A percentile compares a stretch with the other conserved stretches of the same genome.
Conservation (phyloP, 2,797 vertebrate genomes). For the Brotula barbata region DNA sequence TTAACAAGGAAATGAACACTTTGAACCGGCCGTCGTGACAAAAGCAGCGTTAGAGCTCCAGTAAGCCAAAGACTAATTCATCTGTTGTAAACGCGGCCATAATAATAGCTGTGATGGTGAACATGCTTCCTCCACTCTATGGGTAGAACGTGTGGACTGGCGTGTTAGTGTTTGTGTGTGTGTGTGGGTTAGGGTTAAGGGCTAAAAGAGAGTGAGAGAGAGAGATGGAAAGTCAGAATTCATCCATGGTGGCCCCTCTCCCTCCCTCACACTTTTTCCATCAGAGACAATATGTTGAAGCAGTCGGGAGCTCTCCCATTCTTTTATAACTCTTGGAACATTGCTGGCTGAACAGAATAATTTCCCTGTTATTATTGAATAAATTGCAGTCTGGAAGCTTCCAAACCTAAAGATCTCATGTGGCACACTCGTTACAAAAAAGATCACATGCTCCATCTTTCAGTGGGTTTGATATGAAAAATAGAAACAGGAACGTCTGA, state of each 20-base stretch:
- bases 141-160: conserved; percentile 25
- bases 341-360: conserved; percentile 46
- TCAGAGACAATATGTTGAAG: conserved; percentile 67
- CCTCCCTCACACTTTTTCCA: conserved; percentile 48
- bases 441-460: conserved; percentile 39
- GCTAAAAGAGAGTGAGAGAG: neutral
- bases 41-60: conserved; percentile 46
- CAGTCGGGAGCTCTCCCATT: conserved; percentile 49
- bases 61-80: conserved; percentile 46
- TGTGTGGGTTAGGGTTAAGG: too few species aligned
- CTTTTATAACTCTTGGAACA: conserved; percentile 57
- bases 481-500: conserved; percentile 37
- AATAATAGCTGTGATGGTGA: conserved; percentile 39
- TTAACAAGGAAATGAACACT: conserved; percentile 60
- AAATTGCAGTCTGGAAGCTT: conserved; percentile 47
- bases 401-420: conserved; percentile 41
- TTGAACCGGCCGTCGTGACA: conserved; percentile 54
- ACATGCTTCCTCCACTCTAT: conserved; percentile 51
- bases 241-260: conserved; percentile 57
- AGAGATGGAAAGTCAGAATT: conserved; percentile 19
- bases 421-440: neutral
- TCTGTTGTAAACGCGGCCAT: conserved; percentile 42
- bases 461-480: conserved; percentile 44
- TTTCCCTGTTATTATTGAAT: conserved; percentile 58
- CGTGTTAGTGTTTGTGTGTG: too few species aligned